phyloP scores from a whole-genome alignment of 2,113 vertebrate genomes.

The zebrafish (Danio rerio) region DNA sequence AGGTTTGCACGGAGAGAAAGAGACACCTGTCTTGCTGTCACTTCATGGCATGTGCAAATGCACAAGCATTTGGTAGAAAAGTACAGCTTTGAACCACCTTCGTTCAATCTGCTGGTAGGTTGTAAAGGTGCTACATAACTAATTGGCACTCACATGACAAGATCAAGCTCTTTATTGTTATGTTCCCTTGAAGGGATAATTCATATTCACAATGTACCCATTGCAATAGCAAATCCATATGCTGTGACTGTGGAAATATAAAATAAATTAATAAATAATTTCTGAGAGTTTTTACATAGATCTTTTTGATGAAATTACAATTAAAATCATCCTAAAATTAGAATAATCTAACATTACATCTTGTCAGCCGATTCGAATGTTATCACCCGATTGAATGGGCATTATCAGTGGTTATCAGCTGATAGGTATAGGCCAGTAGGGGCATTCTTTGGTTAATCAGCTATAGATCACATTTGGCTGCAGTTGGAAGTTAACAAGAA shows the following conservation, averaged over 20 bases:
- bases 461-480: no score
- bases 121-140: background rate
- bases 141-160: background rate
- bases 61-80: slow-evolving; percentile 4
- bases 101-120: background rate
- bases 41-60: background rate
- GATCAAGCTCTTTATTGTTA: background rate
- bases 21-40: background rate
- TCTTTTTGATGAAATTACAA: background rate
- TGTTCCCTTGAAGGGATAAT: background rate
- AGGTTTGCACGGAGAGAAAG: slow-evolving; percentile 10
- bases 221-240: background rate
- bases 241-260: background rate
- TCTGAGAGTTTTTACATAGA: background rate
- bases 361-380: no score
- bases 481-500: no score
- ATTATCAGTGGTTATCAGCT: no score
- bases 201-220: background rate
- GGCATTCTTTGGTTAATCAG: no score
- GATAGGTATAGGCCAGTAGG: no score
- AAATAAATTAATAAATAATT: background rate
- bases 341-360: no score
- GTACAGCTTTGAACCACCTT: background rate
- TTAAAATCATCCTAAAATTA: background rate
- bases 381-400: no score